These are phyloP conservation scores for Rhysida immarginata DNA, from an alignment of 1,140 invertebrate genomes.

Conservation along the genomic window DNA sequence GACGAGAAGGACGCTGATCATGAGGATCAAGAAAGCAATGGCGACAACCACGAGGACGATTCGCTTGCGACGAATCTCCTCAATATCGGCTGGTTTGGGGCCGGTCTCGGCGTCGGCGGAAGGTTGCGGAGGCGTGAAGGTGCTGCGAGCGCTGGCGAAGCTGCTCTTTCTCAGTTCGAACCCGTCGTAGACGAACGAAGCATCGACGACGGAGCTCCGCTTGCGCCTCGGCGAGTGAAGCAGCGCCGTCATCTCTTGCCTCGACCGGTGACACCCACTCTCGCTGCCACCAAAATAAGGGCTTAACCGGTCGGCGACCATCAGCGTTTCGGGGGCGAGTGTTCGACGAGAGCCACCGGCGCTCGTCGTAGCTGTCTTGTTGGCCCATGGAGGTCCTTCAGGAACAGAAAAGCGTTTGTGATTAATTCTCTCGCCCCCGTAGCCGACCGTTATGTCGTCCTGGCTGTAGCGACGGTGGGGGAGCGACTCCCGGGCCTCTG, in stretches of 20 bases:
- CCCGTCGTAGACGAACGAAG: too few species aligned
- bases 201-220: too few species aligned
- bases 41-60: background rate
- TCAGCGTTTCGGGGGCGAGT: too few species aligned
- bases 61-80: background rate
- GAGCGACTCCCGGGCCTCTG: slow-evolving; percentile 5
- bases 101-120: too few species aligned
- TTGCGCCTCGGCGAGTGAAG: background rate
- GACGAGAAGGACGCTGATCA: slow-evolving; percentile 20
- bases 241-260: background rate
- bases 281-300: too few species aligned
- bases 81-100: background rate
- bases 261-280: background rate
- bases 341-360: too few species aligned
- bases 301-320: too few species aligned
- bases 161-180: too few species aligned
- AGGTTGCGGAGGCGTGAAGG: too few species aligned
- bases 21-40: slow-evolving; percentile 17
- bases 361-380: too few species aligned
- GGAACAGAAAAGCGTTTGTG: background rate
- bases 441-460: background rate
- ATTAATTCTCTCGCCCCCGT: background rate
- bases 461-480: slow-evolving; percentile 1
- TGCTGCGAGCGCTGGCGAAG: too few species aligned
- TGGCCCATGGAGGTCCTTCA: background rate